A percentile compares a stretch with the other conserved stretches of the same genome.
Evolutionary conservation across 2,113 vertebrate genomes (phyloP).

Genomic region (Malaclemys terrapin): DNA sequence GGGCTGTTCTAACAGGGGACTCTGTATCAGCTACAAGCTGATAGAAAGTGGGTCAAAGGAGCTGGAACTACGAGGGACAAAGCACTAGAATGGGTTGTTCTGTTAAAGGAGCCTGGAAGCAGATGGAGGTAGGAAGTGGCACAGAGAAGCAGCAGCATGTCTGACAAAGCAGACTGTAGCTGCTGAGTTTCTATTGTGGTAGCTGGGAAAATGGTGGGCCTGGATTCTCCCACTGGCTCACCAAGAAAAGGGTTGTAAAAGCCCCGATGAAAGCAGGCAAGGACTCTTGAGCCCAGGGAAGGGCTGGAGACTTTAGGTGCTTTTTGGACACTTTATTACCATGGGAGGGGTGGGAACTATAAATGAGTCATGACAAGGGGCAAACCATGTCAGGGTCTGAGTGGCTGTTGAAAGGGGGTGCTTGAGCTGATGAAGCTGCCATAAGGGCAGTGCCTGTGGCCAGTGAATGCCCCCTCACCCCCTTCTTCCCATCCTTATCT

Average conservation of each 20-base stretch:
- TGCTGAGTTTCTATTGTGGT: background rate
- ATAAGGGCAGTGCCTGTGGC: background rate
- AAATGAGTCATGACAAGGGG: background rate
- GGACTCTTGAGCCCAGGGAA: background rate
- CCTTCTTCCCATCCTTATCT: background rate
- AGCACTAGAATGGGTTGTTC: background rate
- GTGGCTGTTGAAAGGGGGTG: background rate
- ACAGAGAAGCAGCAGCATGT: background rate
- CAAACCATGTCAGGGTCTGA: background rate
- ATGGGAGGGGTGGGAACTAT: background rate
- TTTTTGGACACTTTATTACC: background rate
- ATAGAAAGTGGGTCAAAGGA: background rate
- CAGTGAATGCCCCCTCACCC: background rate
- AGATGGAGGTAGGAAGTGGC: background rate
- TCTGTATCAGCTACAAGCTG: background rate
- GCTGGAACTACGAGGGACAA: background rate
- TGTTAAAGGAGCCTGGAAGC: background rate
- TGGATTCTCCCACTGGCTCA: background rate
- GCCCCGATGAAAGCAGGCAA: background rate
- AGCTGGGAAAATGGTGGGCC: background rate
- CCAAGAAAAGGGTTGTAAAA: background rate
- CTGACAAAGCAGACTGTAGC: background rate
- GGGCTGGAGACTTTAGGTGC: background rate
- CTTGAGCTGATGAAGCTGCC: background rate
- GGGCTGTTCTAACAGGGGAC: background rate